A percentile compares a stretch with the other conserved stretches of the same genome.
phyloP scores from a whole-genome alignment of 2,888 invertebrate genomes.

The Watsonalla binaria region DNA sequence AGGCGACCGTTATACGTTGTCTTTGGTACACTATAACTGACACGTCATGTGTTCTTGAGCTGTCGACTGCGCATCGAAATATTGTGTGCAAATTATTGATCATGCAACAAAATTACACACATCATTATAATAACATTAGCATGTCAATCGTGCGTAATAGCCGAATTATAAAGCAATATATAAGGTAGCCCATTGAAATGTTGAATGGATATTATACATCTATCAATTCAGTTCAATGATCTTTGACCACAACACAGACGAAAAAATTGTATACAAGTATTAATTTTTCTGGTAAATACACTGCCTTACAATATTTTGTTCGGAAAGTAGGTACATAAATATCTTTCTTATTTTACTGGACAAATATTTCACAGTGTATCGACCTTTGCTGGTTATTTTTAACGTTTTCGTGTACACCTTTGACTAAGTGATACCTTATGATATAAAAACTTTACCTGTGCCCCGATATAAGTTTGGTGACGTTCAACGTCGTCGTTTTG shows the following conservation, averaged over 20 bases:
- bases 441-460: constrained; percentile 13
- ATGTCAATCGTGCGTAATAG: too few relatives aligned
- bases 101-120: too few relatives aligned
- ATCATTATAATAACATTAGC: too few relatives aligned
- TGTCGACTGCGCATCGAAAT: too few relatives aligned
- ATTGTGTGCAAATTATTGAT: neutral
- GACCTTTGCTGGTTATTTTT: constrained; percentile 23
- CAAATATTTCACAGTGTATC: constrained; percentile 10
- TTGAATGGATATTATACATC: neutral
- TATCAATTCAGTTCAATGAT: neutral
- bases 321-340: constrained; percentile 6
- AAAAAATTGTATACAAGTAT: neutral
- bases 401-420: constrained; percentile 14
- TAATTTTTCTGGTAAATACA: neutral
- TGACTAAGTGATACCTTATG: constrained; percentile 8
- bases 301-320: constrained; percentile 2
- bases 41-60: too few relatives aligned
- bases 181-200: neutral
- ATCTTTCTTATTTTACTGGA: constrained; percentile 15
- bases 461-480: neutral
- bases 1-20: too few relatives aligned
- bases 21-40: too few relatives aligned
- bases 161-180: too few relatives aligned
- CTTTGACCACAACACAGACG: neutral
- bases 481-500: too few relatives aligned